Evolutionary conservation across 35 echinoderm and acorn worm genomes (phyloP).

Genomic region (Ptychodera flava): DNA sequence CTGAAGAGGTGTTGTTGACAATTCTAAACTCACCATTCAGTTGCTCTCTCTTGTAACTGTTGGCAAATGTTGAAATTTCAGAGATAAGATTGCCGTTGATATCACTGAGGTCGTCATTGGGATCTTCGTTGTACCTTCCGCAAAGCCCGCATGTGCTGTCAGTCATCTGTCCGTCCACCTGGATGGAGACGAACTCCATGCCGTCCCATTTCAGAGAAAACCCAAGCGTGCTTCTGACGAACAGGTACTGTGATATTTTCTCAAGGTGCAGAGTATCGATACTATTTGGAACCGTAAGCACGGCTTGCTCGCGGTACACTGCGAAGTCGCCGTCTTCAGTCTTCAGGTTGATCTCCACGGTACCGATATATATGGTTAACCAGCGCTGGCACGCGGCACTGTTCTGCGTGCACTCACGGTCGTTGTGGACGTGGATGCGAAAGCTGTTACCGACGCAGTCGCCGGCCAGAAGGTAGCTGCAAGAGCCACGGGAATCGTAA

Average conservation of each 20-base stretch:
- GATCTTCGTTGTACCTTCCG: not conserved
- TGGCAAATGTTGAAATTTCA: not conserved
- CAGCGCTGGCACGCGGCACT: not conserved
- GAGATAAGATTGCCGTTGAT: not conserved
- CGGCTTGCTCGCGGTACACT: not conserved
- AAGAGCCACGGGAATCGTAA: slow-evolving; percentile 11
- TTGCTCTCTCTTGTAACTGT: not conserved
- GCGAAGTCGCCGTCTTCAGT: not conserved
- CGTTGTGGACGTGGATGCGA: not conserved
- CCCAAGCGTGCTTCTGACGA: not conserved
- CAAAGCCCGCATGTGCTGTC: not conserved
- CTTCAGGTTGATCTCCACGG: not conserved
- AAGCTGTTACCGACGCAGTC: not conserved
- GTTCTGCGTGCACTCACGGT: not conserved
- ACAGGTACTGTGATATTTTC: not conserved
- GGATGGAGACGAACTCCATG: not conserved
- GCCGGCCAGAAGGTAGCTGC: not conserved
- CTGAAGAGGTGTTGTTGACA: too few relatives aligned
- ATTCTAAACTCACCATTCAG: too few relatives aligned
- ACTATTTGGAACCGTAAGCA: not conserved
- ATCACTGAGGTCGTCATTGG: not conserved
- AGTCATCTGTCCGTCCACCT: not conserved
- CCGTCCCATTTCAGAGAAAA: slow-evolving; percentile 11
- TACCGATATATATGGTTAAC: slow-evolving; percentile 3
- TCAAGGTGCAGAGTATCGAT: slow-evolving; percentile 4